Evolutionary conservation across 2,888 invertebrate genomes (phyloP).

Genomic region (Schizaphis graminum): DNA sequence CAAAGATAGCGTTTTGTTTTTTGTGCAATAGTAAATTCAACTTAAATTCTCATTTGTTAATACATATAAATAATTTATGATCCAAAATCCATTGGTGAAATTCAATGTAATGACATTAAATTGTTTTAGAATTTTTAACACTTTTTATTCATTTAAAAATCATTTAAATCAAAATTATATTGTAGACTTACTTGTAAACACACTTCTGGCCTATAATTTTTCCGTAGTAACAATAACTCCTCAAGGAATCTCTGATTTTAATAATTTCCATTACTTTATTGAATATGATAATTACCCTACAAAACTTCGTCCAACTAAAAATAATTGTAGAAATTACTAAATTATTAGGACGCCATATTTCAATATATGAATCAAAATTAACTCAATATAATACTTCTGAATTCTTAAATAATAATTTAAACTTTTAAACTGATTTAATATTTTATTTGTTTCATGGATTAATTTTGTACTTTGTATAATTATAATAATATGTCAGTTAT

Average conservation of each 20-base stretch:
- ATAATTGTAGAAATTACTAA: too few relatives aligned
- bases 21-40: background rate
- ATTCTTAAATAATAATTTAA: too few relatives aligned
- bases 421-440: too few relatives aligned
- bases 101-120: background rate
- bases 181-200: background rate
- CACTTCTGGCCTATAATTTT: background rate
- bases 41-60: background rate
- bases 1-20: background rate
- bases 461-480: too few relatives aligned
- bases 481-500: too few relatives aligned
- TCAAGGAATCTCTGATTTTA: background rate
- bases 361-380: too few relatives aligned
- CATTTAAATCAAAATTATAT: background rate
- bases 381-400: too few relatives aligned
- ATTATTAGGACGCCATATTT: too few relatives aligned
- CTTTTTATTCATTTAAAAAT: background rate
- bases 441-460: too few relatives aligned
- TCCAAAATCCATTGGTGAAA: background rate
- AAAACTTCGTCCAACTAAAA: background rate
- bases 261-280: background rate
- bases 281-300: background rate
- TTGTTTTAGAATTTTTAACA: background rate
- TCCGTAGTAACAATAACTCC: background rate
- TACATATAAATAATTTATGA: conserved; percentile 4